phyloP scores from a whole-genome alignment of 1,140 invertebrate species.

The Zaprionus lachaisei region DNA sequence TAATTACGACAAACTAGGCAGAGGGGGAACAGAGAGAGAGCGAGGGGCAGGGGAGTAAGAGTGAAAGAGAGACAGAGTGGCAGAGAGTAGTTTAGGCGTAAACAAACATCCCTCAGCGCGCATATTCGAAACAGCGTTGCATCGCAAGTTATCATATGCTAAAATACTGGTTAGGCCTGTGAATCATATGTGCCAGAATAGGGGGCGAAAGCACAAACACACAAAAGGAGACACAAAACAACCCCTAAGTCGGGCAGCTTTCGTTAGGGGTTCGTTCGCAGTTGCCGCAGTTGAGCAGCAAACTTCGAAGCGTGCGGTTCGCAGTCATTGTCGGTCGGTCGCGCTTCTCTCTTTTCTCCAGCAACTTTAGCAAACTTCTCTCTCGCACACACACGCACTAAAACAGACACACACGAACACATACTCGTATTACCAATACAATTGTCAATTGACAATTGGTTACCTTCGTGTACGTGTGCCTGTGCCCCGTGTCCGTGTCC shows the following conservation, averaged over 20 bases:
- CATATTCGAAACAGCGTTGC: slow-evolving; percentile 7
- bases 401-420: slow-evolving; percentile 14
- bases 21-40: neutral
- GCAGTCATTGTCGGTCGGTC: slow-evolving; percentile 46
- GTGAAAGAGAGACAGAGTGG: neutral
- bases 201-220: neutral
- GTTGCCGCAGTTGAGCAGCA: slow-evolving; percentile 69
- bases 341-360: slow-evolving; percentile 69
- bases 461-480: slow-evolving; percentile 27
- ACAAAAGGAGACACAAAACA: neutral
- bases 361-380: slow-evolving; percentile 74
- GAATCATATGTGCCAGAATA: neutral
- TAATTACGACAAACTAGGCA: neutral
- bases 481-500: slow-evolving; percentile 42
- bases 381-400: slow-evolving; percentile 54
- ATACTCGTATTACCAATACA: slow-evolving; percentile 2
- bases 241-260: slow-evolving; percentile 37
- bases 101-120: neutral
- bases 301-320: slow-evolving; percentile 80
- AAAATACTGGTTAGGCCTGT: neutral
- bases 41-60: neutral
- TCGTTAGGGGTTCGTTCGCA: slow-evolving; percentile 57
- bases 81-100: neutral
- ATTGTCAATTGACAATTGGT: slow-evolving; percentile 6
- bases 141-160: neutral